phyloP scores from a whole-genome alignment of 2,888 invertebrate species.

The Dexiosoma caninum region DNA sequence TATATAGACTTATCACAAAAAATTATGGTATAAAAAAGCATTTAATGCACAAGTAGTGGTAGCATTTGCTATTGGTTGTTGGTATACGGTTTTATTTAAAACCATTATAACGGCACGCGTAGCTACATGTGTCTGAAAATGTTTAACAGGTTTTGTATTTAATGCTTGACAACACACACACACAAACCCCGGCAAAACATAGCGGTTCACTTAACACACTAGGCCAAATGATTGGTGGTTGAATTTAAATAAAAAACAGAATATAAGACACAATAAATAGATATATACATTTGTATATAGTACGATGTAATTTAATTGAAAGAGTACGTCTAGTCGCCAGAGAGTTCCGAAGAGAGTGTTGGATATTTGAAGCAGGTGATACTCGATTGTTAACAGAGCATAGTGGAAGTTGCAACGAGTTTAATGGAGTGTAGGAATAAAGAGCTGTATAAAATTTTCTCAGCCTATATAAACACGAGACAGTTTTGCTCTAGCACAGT shows the following conservation, averaged over 20 bases:
- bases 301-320: conserved; percentile 1
- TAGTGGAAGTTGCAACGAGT: background rate
- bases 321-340: background rate
- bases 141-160: conserved; percentile 60
- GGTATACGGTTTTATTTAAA: conserved; percentile 21
- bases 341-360: conserved; percentile 21
- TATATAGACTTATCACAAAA: background rate
- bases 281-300: background rate
- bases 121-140: conserved; percentile 54
- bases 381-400: conserved; percentile 40
- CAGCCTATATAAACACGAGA: conserved; percentile 70
- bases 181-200: conserved; percentile 40
- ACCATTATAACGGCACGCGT: conserved; percentile 63
- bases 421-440: conserved; percentile 40
- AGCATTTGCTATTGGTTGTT: conserved; percentile 53
- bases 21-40: conserved; percentile 10
- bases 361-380: conserved; percentile 54
- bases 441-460: conserved; percentile 40
- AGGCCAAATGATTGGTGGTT: conserved; percentile 64
- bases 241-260: conserved; percentile 25
- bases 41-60: conserved; percentile 39
- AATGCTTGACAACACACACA: conserved; percentile 24
- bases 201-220: conserved; percentile 59
- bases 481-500: conserved; percentile 69
- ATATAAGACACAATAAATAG: conserved; percentile 7